phyloP scores from a whole-genome alignment of 2,797 vertebrate genomes.

The Kryptolebias ocellatus region DNA sequence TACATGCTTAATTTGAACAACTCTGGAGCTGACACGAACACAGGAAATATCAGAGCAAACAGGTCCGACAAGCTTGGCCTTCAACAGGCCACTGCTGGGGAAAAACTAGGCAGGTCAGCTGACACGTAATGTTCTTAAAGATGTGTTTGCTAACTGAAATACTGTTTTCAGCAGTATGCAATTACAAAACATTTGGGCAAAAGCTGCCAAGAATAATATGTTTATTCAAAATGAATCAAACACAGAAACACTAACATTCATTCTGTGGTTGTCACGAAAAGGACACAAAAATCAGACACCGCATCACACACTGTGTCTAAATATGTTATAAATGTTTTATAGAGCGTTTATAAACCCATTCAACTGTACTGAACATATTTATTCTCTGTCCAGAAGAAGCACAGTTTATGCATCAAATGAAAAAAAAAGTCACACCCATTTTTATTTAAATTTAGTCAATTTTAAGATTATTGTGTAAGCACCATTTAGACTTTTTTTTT shows the following conservation, averaged over 20 bases:
- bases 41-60: conserved; percentile 40
- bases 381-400: not conserved
- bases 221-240: not conserved
- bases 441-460: too few relatives aligned
- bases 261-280: not conserved
- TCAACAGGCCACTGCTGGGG: conserved; percentile 27
- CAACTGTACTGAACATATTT: not conserved
- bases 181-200: conserved; percentile 3
- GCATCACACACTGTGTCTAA: not conserved
- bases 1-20: not conserved
- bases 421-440: too few relatives aligned
- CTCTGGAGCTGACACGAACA: not conserved
- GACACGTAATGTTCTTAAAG: not conserved
- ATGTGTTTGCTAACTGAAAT: not conserved
- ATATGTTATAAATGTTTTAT: not conserved
- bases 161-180: conserved; percentile 6
- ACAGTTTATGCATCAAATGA: too few relatives aligned
- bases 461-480: too few relatives aligned
- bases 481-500: not conserved
- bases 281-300: not conserved
- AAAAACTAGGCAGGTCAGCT: conserved; percentile 25
- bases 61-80: conserved; percentile 39
- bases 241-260: not conserved
- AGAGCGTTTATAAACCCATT: not conserved
- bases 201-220: not conserved